Conservation (phyloP, 1,140 invertebrate genomes). For the Diabrotica virgifera region DNA sequence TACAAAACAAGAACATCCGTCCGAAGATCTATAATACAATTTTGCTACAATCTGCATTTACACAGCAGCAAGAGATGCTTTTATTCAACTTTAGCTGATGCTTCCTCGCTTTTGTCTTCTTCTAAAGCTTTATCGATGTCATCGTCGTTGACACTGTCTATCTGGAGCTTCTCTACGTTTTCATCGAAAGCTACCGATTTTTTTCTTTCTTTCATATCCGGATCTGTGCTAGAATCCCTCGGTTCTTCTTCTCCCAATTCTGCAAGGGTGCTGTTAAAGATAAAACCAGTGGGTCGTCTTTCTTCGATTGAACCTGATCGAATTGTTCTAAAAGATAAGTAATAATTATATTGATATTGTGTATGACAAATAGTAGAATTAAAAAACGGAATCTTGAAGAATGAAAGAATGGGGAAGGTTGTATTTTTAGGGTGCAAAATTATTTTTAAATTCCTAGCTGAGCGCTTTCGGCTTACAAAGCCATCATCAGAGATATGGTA, state of each 20-base stretch:
- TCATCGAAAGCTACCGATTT: constrained; percentile 43
- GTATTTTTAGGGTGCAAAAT: too few species aligned
- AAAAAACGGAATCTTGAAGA: too few species aligned
- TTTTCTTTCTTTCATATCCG: constrained; percentile 25
- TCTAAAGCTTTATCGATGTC: constrained; percentile 28
- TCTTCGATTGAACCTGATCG: constrained; percentile 16
- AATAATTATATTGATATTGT: background rate
- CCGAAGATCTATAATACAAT: too few species aligned
- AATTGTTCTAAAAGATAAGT: constrained; percentile 3
- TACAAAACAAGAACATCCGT: too few species aligned
- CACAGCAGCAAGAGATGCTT: too few species aligned
- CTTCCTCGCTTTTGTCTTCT: background rate
- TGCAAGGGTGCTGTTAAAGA: constrained; percentile 5
- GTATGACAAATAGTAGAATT: too few species aligned
- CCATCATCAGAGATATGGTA: too few species aligned
- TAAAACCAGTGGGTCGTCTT: constrained; percentile 25
- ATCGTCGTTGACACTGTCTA: constrained; percentile 36
- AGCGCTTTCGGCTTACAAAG: too few species aligned
- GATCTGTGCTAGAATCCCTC: constrained; percentile 9
- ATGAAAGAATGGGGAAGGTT: too few species aligned
- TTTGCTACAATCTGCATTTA: too few species aligned
- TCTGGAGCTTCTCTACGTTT: constrained; percentile 40
- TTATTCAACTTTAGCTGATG: too few species aligned
- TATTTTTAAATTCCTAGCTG: too few species aligned
- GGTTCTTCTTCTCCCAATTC: constrained; percentile 7